These are phyloP conservation scores for Hofmannophila pseudospretella DNA, from an alignment of 2,888 invertebrate species.

Conservation along the genomic window DNA sequence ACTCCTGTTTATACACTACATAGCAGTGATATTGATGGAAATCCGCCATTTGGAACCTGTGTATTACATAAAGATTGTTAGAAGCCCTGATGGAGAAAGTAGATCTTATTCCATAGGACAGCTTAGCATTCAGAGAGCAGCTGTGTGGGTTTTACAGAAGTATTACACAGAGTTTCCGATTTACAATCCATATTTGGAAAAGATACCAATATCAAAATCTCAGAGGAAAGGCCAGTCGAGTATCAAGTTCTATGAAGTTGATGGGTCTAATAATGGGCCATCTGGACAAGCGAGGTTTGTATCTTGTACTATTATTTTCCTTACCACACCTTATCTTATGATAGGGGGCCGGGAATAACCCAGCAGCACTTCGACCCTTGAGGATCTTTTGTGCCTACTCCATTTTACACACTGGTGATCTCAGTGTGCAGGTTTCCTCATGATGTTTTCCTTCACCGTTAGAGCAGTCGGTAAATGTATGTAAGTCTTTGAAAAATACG, in stretches of 20 bases:
- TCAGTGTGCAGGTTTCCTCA: no score
- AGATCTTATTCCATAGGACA: conserved; percentile 92
- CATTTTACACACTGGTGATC: no score
- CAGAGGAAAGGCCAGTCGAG: conserved; percentile 87
- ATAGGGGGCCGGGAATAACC: no score
- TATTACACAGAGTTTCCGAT: conserved; percentile 98
- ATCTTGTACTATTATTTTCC: no score
- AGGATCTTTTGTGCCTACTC: no score
- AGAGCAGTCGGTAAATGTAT: no score
- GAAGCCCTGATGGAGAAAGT: conserved; percentile 97
- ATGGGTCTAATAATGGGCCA: conserved; percentile 84
- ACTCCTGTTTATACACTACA: conserved; percentile 94
- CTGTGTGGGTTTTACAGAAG: conserved; percentile 94
- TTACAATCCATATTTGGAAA: conserved; percentile 97
- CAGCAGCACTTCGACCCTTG: no score
- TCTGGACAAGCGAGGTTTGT: conserved; percentile 82
- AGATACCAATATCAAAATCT: conserved; percentile 91
- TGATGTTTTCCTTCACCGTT: no score
- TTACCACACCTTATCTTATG: no score
- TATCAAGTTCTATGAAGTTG: conserved; percentile 98
- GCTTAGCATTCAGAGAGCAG: conserved; percentile 95
- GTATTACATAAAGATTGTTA: conserved; percentile 92
- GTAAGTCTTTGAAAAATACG: no score
- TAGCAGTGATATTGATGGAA: conserved; percentile 95
- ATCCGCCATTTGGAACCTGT: conserved; percentile 93